These are phyloP conservation scores for Acrossocheilus fasciatus DNA, from an alignment of 2,797 vertebrate genomes.

Conservation along the genomic window DNA sequence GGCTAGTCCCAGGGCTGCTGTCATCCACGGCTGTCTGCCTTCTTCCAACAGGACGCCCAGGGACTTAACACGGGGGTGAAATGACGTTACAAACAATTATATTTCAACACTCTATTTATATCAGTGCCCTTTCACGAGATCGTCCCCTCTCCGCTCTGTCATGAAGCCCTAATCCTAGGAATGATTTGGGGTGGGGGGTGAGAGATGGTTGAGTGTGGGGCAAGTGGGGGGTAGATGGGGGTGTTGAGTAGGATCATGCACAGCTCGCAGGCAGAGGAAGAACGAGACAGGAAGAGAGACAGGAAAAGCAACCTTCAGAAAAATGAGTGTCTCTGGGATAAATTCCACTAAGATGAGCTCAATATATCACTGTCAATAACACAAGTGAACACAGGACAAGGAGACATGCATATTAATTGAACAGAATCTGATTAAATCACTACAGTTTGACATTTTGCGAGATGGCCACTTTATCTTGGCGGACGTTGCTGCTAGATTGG, in stretches of 20 bases:
- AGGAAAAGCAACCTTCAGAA: slow-evolving; percentile 87
- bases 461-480: slow-evolving; percentile 97
- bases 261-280: slow-evolving; percentile 50
- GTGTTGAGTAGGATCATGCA: slow-evolving; percentile 41
- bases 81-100: slow-evolving; percentile 91
- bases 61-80: slow-evolving; percentile 83
- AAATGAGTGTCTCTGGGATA: slow-evolving; percentile 89
- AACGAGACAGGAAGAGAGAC: slow-evolving; percentile 54
- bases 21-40: slow-evolving; percentile 89
- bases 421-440: slow-evolving; percentile 99
- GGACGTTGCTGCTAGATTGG: slow-evolving; percentile 81
- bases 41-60: slow-evolving; percentile 83
- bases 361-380: slow-evolving; percentile 98
- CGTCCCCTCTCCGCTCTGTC: slow-evolving; percentile 82
- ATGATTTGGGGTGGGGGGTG: slow-evolving; percentile 77
- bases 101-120: slow-evolving; percentile 89
- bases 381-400: slow-evolving; percentile 83
- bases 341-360: slow-evolving; percentile 91
- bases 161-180: slow-evolving; percentile 80
- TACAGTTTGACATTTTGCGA: slow-evolving; percentile 95
- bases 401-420: slow-evolving; percentile 99
- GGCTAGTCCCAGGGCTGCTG: slow-evolving; percentile 87
- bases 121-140: slow-evolving; percentile 84
- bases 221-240: slow-evolving; percentile 18
- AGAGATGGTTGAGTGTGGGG: slow-evolving; percentile 43